phyloP scores from a whole-genome alignment of 2,113 vertebrate genomes.

The Percopsis transmontana region DNA sequence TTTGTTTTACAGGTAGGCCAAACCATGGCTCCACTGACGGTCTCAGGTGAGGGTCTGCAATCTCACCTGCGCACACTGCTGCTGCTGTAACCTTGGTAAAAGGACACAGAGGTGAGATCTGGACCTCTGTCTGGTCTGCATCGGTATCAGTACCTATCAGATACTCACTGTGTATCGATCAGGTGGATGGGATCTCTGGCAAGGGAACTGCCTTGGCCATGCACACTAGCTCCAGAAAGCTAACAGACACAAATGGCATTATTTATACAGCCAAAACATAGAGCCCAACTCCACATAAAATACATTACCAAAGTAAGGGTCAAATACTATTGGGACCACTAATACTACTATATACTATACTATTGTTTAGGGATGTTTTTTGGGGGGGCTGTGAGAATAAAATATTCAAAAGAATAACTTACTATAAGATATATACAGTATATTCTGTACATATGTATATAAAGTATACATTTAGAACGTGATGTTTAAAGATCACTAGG shows the following conservation, averaged over 20 bases:
- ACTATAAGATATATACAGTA: too few relatives aligned
- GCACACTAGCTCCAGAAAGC: constrained; percentile 19
- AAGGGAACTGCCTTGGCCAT: constrained; percentile 12
- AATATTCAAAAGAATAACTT: too few relatives aligned
- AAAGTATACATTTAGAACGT: too few relatives aligned
- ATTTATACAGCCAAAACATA: background rate
- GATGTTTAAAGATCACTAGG: too few relatives aligned
- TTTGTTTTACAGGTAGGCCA: constrained; percentile 7
- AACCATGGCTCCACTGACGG: constrained; percentile 19
- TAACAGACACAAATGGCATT: constrained; percentile 11
- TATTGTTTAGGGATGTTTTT: too few relatives aligned
- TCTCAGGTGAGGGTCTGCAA: constrained; percentile 27
- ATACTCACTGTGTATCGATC: constrained; percentile 27
- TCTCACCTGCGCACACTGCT: background rate
- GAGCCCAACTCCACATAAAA: too few relatives aligned
- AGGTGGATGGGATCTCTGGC: background rate
- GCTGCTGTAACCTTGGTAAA: constrained; percentile 13
- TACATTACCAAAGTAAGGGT: too few relatives aligned
- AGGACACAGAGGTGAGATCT: constrained; percentile 13
- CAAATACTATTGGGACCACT: too few relatives aligned
- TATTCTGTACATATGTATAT: too few relatives aligned
- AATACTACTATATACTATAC: too few relatives aligned
- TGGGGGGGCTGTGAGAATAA: too few relatives aligned
- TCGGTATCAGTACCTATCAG: background rate
- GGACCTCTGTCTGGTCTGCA: background rate